These are phyloP conservation scores for Odontophorus gujanensis DNA, from an alignment of 2,113 vertebrate genomes.

Conservation along the genomic window DNA sequence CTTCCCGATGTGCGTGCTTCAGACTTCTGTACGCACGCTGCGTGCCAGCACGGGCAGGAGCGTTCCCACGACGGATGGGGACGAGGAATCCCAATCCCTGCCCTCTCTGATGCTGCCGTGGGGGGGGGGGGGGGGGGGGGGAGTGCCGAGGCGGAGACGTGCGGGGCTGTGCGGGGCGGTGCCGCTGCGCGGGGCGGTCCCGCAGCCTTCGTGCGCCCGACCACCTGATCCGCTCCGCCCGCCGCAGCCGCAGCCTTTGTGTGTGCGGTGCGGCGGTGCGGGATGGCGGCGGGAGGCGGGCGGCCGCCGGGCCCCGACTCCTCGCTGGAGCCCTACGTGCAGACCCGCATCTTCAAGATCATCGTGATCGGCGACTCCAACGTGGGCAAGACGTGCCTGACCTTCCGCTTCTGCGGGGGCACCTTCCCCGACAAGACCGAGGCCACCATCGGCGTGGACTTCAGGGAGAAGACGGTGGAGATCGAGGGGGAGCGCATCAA, in stretches of 20 bases:
- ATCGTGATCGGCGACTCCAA: conserved; percentile 98
- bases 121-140: too few species aligned
- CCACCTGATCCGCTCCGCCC: not conserved
- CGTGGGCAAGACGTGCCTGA: conserved; percentile 96
- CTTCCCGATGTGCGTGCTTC: too few species aligned
- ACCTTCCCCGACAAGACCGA: conserved; percentile 94
- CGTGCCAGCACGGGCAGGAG: too few species aligned
- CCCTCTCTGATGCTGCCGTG: too few species aligned
- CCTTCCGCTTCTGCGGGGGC: conserved; percentile 96
- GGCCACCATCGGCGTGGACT: conserved; percentile 97
- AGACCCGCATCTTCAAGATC: conserved; percentile 96
- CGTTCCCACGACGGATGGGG: too few species aligned
- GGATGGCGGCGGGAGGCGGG: conserved; percentile 25
- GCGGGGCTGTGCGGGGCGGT: not conserved
- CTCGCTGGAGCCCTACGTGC: conserved; percentile 91
- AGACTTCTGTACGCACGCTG: too few species aligned
- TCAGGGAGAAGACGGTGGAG: conserved; percentile 96
- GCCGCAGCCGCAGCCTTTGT: not conserved
- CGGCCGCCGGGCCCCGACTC: conserved; percentile 77
- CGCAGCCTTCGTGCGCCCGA: not conserved
- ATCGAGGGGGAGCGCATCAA: conserved; percentile 96
- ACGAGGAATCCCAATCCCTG: not conserved
- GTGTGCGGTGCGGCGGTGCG: not conserved
- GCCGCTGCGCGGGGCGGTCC: not conserved
- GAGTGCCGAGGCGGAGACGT: too few species aligned